Base-by-base conservation (phyloP, 2,888 invertebrate genomes). In the Clanis bilineata region DNA sequence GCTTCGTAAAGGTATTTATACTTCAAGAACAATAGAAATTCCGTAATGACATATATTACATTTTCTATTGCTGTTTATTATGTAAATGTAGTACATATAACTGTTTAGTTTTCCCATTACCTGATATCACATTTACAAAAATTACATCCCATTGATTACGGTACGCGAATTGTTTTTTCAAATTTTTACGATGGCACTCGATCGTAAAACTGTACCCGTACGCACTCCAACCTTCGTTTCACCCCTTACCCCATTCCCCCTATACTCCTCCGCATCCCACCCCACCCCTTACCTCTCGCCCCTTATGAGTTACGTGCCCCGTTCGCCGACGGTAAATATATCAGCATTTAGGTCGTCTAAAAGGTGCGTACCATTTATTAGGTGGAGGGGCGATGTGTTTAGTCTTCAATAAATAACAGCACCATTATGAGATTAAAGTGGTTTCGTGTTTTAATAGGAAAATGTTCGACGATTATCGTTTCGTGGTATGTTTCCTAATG, bases 321-420 rank as follows among this genome's bases (percentile, higher is more conserved):
- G 76, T 72, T 72, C 74, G 73, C 64, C 67, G 67, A 70, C 69
- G 77, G 77, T 80, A 80, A 80, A 83, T 83, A 83, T 80, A 82
- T 83, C 80, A 77, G 73, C 75, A 77, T 81, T 77, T 80, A 77
- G 82, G 79, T 74, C 79, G 78, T 78, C 71, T 73, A 73, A 68
- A 70, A 78, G 77, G 77, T 79, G 60, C 38, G 71, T 72, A 72
- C 63, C 71, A 69, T 76, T 74, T 77, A 77, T 76, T 74, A 7
- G 15, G 2, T 28, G 28, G 10, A n/a, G 68, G 70, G 71, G 69
- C 74, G 68, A 71, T 68, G 68, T 70, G 57, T 61, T 57, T 51
- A 57, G 51, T 51, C 39, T 47, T 45, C 47, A 68, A 76, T 79
- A 76, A 74, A 79, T 76, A 76, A 72, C 64, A 57, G 45, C 62